These are phyloP conservation scores for Drusus annulatus DNA, from an alignment of 1,140 invertebrate genomes.

Conservation along the genomic window DNA sequence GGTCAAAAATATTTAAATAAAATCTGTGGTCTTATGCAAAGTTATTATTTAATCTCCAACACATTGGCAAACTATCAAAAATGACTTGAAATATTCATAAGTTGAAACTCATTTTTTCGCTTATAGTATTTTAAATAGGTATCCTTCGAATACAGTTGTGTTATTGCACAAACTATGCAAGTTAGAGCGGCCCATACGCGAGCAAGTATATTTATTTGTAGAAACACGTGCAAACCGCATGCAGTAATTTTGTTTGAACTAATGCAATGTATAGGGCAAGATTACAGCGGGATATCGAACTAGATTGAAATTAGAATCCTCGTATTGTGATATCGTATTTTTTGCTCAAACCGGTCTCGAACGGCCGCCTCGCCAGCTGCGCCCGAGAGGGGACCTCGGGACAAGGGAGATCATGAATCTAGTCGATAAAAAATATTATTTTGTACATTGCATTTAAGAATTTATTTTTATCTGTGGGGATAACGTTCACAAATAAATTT, in stretches of 20 bases:
- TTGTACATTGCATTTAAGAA: neutral
- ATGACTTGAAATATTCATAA: too few relatives aligned
- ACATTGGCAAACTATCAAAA: too few relatives aligned
- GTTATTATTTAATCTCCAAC: too few relatives aligned
- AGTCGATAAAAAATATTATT: neutral
- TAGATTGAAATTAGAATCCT: conserved; percentile 49
- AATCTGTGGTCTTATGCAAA: too few relatives aligned
- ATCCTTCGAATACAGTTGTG: too few relatives aligned
- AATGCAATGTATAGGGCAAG: conserved; percentile 32
- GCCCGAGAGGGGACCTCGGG: conserved; percentile 1
- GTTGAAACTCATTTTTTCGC: too few relatives aligned
- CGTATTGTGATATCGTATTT: conserved; percentile 46
- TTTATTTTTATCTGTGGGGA: too few relatives aligned
- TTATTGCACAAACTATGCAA: too few relatives aligned
- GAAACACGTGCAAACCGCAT: conserved; percentile 1
- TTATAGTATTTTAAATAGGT: too few relatives aligned
- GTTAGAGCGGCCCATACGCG: neutral
- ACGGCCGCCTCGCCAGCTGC: conserved; percentile 31
- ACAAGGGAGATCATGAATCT: neutral
- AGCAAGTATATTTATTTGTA: neutral
- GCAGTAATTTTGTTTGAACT: conserved; percentile 33
- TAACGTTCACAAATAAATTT: too few relatives aligned
- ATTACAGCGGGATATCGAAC: conserved; percentile 42
- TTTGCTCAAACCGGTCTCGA: conserved; percentile 43
- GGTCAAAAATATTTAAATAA: too few relatives aligned